Evolutionary conservation across 2,797 vertebrate species (phyloP), one percentile per base, ranked within the genome.

Genomic region (Rhabdomys pumilio): DNA sequence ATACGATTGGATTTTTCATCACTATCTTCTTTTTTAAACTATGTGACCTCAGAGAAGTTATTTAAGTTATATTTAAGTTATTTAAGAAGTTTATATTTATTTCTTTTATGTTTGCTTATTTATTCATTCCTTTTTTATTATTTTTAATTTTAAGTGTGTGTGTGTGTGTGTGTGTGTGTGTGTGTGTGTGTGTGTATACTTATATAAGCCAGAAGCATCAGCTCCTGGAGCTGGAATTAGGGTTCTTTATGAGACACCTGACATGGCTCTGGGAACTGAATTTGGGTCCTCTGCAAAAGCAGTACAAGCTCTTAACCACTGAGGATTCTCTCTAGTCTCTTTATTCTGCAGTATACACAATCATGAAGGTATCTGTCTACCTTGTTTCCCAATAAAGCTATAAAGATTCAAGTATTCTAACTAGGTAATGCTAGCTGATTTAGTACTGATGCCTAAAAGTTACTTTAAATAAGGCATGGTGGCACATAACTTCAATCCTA

Each of bases 361-460:
- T 80, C 15, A 77, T 24, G 53, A 86, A 94, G 67, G 50, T 47
- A 3, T n/a, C 3, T 77, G 24, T 24, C 9, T 8, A 92, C 41
- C 29, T 7, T 55, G 47, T 72, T 92, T 95, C 67, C 34, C 26
- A 87, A 77, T 90, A 47, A 88, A 89, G 61, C 63, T 61, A 57
- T 13, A 69, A 89, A 73, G 3, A 47, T 50, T 63, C 47, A 20
- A 15, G n/a, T 57, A 57, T 53, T 31, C 50, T 50, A 65, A 13
- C 15, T 29, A 82, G n/a, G 50, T 63, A 83, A 89, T 65, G 24
- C 6, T 10, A 94, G 4, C 1, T 26, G 61, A 44, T 47, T 7
- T 41, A 8, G 67, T 76, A 31, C 10, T 31, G 11, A 65, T 9
- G 15, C 19, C 31, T 55, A 29, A n/a, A 85, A 41, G 22, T 79